A percentile compares a stretch with the other conserved stretches of the same genome.
These are phyloP conservation scores for Erpobdella octoculata DNA, from an alignment of 2,888 invertebrate genomes.

Conservation along the genomic window DNA sequence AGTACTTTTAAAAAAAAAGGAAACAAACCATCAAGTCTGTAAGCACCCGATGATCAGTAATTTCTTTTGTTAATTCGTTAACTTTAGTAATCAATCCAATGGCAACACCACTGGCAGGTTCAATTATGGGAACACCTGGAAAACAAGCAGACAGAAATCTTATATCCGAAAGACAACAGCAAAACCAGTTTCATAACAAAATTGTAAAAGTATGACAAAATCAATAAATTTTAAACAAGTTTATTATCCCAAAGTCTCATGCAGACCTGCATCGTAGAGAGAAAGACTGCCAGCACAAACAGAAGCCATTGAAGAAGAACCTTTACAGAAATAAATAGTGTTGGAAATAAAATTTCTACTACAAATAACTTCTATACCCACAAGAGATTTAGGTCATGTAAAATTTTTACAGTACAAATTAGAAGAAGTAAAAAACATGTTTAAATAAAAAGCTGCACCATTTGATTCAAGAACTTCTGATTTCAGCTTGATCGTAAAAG, in stretches of 20 bases:
- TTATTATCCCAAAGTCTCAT: no score
- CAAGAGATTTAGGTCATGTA: no score
- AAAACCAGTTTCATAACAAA: no score
- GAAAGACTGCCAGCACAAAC: constrained; percentile 92
- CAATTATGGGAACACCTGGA: constrained; percentile 69
- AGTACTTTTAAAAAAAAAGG: no score
- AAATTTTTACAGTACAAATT: neutral
- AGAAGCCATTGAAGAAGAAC: constrained; percentile 96
- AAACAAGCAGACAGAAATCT: no score
- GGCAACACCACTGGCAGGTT: constrained; percentile 84
- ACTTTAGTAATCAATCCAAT: constrained; percentile 66
- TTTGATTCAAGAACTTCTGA: constrained; percentile 79
- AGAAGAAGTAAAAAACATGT: neutral
- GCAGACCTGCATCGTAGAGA: constrained; percentile 87
- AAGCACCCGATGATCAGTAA: constrained; percentile 71
- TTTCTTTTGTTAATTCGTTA: constrained; percentile 42
- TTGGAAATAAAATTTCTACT: no score
- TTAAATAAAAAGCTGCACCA: constrained; percentile 57
- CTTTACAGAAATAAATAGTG: constrained; percentile 52
- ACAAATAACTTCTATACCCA: no score
- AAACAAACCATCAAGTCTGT: constrained; percentile 80
- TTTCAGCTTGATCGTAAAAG: constrained; percentile 80
- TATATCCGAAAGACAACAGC: no score
- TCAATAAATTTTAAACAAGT: no score
- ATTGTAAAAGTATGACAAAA: no score